Evolutionary conservation across 2,113 vertebrate species (phyloP), one percentile per base, ranked within the genome.

Genomic region (Crypturellus undulatus): DNA sequence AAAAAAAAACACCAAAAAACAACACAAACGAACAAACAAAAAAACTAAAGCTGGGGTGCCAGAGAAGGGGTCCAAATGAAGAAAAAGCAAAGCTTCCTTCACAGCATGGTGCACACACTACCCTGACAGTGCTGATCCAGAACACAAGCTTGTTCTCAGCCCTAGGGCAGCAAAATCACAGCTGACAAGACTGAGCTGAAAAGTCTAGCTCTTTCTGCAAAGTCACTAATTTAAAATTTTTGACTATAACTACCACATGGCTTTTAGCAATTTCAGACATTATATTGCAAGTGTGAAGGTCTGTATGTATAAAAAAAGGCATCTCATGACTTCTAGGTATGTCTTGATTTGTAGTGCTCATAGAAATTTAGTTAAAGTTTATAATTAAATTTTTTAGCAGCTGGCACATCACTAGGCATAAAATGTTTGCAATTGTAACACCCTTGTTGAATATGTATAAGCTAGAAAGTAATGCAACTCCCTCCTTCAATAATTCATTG

Each of bases 351-450:
- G 28, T 62, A 84, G 47, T 25, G 64, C 10, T 86, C n/a, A n/a
- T n/a, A 34, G 34, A 93, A 59, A 79, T 72, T 64, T 22, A 52
- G 34, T 40, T 78, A 77, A 75, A 45, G 49, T 42, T 85, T n/a
- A 3, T 72, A 63, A 36, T 72, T 52, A 82, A 32, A 24, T 25
- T 18, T 40, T 47, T 77, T 62, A n/a, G 36, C 58, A 45, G 72
- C 34, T 63, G 45, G 45, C 51, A 59, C 24, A 63, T 67, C n/a
- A 70, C 24, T 45, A 89, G 15, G 79, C 88, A 88, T 34, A 67
- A 80, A 71, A 40, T n/a, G 38, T n/a, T 56, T 82, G 45, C 26
- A 59, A 56, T 30, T 67, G 8, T 51, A 77, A 73, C 47, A 63
- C 26, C 73, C 30, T 2, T 6, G 12, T 65, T 76, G 78, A 71